These are phyloP conservation scores for Elachura formosa DNA, from an alignment of 2,113 vertebrate species.

Conservation along the genomic window DNA sequence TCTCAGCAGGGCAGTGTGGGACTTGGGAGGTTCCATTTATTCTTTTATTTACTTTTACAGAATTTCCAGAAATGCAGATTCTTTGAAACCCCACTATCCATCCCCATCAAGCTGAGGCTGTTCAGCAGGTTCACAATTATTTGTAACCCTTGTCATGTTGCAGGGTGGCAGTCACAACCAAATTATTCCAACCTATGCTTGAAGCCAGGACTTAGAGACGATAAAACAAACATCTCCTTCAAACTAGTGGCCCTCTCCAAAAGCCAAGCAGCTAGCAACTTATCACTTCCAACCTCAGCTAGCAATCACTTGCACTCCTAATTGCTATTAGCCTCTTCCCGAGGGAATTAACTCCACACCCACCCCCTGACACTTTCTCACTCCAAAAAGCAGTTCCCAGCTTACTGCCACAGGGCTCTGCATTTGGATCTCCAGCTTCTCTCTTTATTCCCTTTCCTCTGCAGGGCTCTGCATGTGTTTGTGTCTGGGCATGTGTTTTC, in stretches of 20 bases:
- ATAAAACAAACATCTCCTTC: background rate
- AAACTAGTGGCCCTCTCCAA: background rate
- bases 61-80: background rate
- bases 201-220: background rate
- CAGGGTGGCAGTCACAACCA: background rate
- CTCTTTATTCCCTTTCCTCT: background rate
- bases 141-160: background rate
- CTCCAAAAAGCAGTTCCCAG: background rate
- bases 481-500: background rate
- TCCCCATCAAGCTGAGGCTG: background rate
- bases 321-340: background rate
- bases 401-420: background rate
- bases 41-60: background rate
- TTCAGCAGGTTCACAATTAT: background rate
- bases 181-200: background rate
- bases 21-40: background rate
- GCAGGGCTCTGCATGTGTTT: background rate
- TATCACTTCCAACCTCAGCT: background rate
- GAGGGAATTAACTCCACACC: background rate
- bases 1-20: background rate
- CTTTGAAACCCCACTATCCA: background rate
- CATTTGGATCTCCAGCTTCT: background rate
- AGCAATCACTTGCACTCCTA: background rate
- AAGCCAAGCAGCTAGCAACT: constrained; percentile 1
- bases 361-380: background rate